A percentile compares a stretch with the other conserved stretches of the same genome.
These are phyloP conservation scores for Diplodus puntazzo DNA, from an alignment of 2,797 vertebrate species.

Conservation along the genomic window DNA sequence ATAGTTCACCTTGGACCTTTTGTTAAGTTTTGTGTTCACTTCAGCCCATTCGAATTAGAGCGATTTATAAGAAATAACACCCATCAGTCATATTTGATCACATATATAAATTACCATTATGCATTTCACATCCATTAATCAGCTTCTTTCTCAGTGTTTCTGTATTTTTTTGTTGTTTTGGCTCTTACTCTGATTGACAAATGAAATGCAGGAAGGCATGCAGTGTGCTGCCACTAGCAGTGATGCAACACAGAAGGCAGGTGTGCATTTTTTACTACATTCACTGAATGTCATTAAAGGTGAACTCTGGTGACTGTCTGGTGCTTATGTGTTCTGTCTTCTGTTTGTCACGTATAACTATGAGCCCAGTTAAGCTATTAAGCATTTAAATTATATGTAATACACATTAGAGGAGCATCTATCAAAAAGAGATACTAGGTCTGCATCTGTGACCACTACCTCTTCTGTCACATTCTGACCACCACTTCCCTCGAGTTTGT, in stretches of 20 bases:
- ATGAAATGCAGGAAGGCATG: constrained; percentile 10
- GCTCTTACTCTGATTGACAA: background rate
- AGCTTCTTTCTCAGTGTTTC: background rate
- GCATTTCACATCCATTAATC: background rate
- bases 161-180: background rate
- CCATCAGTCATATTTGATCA: background rate
- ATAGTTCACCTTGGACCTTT: background rate
- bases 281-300: constrained; percentile 9
- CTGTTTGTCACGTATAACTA: background rate
- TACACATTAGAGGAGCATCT: constrained; percentile 3
- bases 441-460: constrained; percentile 34
- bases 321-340: background rate
- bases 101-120: background rate
- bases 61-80: background rate
- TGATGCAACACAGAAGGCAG: constrained; percentile 2
- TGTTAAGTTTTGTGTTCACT: background rate
- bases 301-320: constrained; percentile 8
- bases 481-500: constrained; percentile 36
- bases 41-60: background rate
- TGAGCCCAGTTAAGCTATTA: background rate
- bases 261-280: constrained; percentile 22
- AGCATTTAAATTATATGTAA: constrained; percentile 5
- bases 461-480: constrained; percentile 47
- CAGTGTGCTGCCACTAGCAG: background rate
- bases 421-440: constrained; percentile 11